Evolutionary conservation across 1,140 invertebrate genomes (phyloP), one percentile per base, ranked within the genome.

Genomic region (Diachasmimorpha longicaudata): DNA sequence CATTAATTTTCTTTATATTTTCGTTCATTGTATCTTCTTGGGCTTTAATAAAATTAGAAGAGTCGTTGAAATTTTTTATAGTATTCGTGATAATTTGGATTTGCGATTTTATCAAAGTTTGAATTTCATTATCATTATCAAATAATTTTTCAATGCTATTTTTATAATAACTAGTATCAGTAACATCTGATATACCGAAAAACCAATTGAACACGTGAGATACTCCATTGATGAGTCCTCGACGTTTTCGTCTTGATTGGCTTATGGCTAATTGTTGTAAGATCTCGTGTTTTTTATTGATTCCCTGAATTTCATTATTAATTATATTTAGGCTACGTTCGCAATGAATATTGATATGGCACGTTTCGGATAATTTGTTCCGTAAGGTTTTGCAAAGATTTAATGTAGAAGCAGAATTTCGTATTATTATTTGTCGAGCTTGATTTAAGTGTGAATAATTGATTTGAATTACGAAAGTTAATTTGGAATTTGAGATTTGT

Each of bases 141-240:
- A 79, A 44, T 31, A 80, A 52, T 37, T 42, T 77, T 75, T 79
- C 71, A 31, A 82, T 83, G 23, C 52, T 77, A 58, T 81, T 78
- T 13, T 70, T 63, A 76, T 82, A 83, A 76, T 77, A 83, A 69
- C 80, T n/a, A 67, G 79, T 82, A 72, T 84, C 81, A 25, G 76
- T 76, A 1, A 79, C 73, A 69, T 83, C 82, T 0, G 83, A 80
- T 13, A 78, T 79, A 19, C 85, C 83, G 23, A 87, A 85, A 8
- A 85, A 74, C 81, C 80, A 86, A 78, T 85, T 86, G 9, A 84
- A 71, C 14, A 79, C 69, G 16, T 79, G 70, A 11, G 81, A 81
- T 37, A 82, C 76, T 37, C 82, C 82, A 72, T 85, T 80, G 36
- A 84, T 23, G 19, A 84, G 8, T 74, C 81, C 79, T 46, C 80